Conservation (phyloP, 2,113 vertebrate genomes). For the Propithecus coquereli region DNA sequence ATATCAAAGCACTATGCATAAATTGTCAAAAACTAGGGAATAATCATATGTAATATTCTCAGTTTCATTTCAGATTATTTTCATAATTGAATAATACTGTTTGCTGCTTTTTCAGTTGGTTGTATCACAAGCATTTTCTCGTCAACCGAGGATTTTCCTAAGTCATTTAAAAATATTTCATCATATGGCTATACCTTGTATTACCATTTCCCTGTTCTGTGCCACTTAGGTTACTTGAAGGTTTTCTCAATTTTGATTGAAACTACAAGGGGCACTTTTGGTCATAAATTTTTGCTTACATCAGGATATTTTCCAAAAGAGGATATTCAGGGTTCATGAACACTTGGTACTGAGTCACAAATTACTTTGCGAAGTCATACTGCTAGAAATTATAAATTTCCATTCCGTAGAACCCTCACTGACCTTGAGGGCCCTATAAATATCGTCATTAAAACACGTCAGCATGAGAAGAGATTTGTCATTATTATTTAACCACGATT, state of each 20-base stretch:
- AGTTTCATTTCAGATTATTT: neutral
- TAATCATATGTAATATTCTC: neutral
- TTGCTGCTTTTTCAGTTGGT: neutral
- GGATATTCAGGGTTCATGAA: neutral
- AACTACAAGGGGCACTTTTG: neutral
- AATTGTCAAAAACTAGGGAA: neutral
- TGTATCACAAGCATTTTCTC: neutral
- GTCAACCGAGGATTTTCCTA: neutral
- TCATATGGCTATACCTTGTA: neutral
- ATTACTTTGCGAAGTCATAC: neutral
- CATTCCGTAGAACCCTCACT: neutral
- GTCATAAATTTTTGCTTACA: neutral
- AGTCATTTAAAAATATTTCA: conserved; percentile 21
- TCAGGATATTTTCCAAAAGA: neutral
- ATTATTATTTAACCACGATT: neutral
- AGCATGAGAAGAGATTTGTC: neutral
- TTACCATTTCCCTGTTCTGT: neutral
- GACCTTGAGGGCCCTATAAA: neutral
- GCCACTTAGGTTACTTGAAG: neutral
- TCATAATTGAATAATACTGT: neutral
- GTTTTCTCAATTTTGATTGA: neutral
- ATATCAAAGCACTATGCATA: neutral
- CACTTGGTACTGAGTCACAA: neutral
- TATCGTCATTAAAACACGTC: neutral
- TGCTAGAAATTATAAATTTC: conserved; percentile 26